phyloP scores from a whole-genome alignment of 1,140 invertebrate species.

The Scylla paramamosain region DNA sequence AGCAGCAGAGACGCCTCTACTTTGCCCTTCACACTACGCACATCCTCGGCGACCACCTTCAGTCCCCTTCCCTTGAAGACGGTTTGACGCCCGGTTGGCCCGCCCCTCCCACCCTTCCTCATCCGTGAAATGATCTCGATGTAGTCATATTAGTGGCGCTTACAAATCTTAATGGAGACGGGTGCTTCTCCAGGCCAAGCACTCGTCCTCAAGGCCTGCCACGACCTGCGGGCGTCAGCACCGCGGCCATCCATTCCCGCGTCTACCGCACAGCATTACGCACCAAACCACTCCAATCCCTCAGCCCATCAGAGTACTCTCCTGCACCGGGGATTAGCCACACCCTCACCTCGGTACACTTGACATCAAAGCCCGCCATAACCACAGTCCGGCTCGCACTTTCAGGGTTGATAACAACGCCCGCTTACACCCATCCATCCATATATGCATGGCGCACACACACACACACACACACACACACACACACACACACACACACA shows the following conservation, averaged over 20 bases:
- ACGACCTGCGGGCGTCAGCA: background rate
- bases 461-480: background rate
- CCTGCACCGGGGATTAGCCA: background rate
- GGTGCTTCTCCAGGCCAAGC: background rate
- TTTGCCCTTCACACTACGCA: slow-evolving; percentile 5
- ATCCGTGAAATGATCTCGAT: slow-evolving; percentile 5
- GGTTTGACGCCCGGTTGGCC: background rate
- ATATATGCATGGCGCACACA: too few relatives aligned
- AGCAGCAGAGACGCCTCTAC: background rate
- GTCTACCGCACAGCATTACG: background rate
- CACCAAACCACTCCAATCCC: background rate
- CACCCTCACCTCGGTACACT: too few relatives aligned
- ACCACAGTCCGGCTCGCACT: too few relatives aligned
- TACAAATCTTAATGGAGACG: background rate
- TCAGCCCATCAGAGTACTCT: background rate
- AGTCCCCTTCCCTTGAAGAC: background rate
- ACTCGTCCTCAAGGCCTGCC: background rate
- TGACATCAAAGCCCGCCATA: too few relatives aligned
- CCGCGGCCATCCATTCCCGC: background rate
- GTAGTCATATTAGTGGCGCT: background rate
- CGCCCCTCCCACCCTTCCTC: background rate
- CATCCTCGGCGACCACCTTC: background rate
- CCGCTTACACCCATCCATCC: too few relatives aligned
- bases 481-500: slow-evolving; percentile 29
- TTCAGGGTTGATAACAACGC: too few relatives aligned